Conservation (phyloP, 1,140 invertebrate species). For the Battus philenor region DNA sequence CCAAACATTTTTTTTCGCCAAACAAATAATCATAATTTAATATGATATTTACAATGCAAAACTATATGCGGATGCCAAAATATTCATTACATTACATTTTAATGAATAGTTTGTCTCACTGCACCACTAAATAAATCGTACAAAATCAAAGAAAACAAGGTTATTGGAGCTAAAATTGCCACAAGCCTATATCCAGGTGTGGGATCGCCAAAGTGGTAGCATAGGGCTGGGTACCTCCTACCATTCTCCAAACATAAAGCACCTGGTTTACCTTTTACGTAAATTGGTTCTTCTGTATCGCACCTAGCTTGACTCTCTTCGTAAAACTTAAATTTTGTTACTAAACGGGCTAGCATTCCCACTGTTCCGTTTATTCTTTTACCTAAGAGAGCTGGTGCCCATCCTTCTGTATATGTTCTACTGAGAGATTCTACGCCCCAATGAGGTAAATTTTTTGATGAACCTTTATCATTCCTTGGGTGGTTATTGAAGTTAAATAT, state of each 20-base stretch:
- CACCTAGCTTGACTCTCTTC: slow-evolving; percentile 42
- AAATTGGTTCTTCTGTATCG: slow-evolving; percentile 46
- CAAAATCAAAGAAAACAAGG: slow-evolving; percentile 55
- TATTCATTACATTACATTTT: too few relatives aligned
- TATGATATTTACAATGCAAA: too few relatives aligned
- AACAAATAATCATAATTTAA: too few relatives aligned
- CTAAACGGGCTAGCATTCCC: slow-evolving; percentile 42
- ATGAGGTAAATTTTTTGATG: slow-evolving; percentile 8
- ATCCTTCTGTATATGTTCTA: slow-evolving; percentile 37
- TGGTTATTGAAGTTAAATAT: background rate
- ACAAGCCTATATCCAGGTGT: slow-evolving; percentile 51
- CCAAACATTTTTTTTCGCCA: too few relatives aligned
- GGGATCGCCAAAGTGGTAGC: slow-evolving; percentile 54
- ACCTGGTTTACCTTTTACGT: slow-evolving; percentile 41
- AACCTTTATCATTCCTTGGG: background rate
- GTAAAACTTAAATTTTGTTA: slow-evolving; percentile 47
- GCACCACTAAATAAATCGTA: slow-evolving; percentile 63
- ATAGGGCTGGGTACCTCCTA: slow-evolving; percentile 39
- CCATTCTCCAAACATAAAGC: slow-evolving; percentile 46
- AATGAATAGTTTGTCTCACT: slow-evolving; percentile 50
- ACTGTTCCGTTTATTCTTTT: slow-evolving; percentile 39
- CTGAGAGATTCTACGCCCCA: slow-evolving; percentile 35
- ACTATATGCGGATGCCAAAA: too few relatives aligned
- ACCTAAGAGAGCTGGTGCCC: slow-evolving; percentile 29
- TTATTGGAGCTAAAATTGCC: slow-evolving; percentile 48